Evolutionary conservation across 2,113 vertebrate genomes (phyloP).

Genomic region (Bungarus multicinctus): DNA sequence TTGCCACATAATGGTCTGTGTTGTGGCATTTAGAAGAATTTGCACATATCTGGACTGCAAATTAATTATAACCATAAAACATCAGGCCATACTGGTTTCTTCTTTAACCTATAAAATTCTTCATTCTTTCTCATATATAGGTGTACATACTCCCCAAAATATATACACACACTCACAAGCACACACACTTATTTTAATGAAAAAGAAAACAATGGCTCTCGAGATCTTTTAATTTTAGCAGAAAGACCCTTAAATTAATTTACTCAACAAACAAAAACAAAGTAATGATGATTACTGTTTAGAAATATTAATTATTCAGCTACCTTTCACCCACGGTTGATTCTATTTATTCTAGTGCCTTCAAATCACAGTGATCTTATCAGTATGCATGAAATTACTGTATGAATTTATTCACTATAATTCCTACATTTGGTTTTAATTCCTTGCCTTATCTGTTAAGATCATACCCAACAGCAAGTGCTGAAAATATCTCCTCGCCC

Average conservation of each 20-base stretch:
- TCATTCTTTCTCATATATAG: too few relatives aligned
- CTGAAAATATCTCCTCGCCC: background rate
- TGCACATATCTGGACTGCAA: background rate
- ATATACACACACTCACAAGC: background rate
- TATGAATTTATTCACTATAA: background rate
- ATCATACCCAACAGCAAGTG: background rate
- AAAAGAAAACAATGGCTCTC: background rate
- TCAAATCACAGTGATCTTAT: background rate
- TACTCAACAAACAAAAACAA: background rate
- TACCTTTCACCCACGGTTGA: background rate
- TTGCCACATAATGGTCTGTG: background rate
- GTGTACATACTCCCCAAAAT: background rate
- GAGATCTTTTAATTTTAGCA: background rate
- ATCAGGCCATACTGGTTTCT: background rate
- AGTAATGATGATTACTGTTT: background rate
- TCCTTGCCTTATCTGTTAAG: background rate
- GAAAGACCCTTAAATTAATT: background rate
- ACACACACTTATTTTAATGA: background rate
- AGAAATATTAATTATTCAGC: background rate
- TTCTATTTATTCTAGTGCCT: background rate
- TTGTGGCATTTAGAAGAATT: background rate
- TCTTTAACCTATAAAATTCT: background rate
- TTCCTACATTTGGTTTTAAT: background rate
- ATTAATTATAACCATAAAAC: background rate
- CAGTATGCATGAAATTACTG: background rate